Base-by-base conservation (phyloP, 1,140 invertebrate genomes). In the Cephus cinctus region DNA sequence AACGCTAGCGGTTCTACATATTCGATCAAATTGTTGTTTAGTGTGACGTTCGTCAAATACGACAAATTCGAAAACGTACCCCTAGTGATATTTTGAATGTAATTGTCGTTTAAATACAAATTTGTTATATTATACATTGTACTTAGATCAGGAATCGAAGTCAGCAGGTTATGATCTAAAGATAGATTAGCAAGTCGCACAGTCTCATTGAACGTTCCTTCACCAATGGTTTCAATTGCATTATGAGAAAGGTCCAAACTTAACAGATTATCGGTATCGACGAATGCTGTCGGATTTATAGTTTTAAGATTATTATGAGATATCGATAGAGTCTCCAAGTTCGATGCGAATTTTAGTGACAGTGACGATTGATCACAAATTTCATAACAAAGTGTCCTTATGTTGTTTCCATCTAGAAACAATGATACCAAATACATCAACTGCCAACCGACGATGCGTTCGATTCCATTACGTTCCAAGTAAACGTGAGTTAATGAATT, bases 381-480 rank as follows among this genome's bases (percentile, higher is more conserved):
- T 12, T 30, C 27, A 1, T 30, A 9, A 1, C 27, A 30, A 12
- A 30, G 9, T 12, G 31, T 42, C 11, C 46, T 16, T 2, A 73
- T 61, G 0, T 20, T 16, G 38, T 73, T 73, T 2, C 58, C 62
- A 32, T 67, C 65, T 0, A 73, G 12, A 14, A 56, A 60, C 2
- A 71, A 32, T 2, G 40, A 52, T 11, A 51, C 11, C 2, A 71
- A 0, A 25, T 59, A 53, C 0, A 31, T 30, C 11, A 64, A 19
- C 6, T 42, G 39, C 0, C n/a, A 27, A 0, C 40, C 57, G 0
- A 61, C 59, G 1, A 72, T 39, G 6, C 27, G 31, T 4, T 39
- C n/a, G 4, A 74, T 69, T 9, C 12, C 16, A 30, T 76, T 74
- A 1, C 63, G 61, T 16, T 71, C 60, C 3, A 73, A 15, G 16